Conservation (phyloP, 2,113 vertebrate species). For the Podocnemis expansa region DNA sequence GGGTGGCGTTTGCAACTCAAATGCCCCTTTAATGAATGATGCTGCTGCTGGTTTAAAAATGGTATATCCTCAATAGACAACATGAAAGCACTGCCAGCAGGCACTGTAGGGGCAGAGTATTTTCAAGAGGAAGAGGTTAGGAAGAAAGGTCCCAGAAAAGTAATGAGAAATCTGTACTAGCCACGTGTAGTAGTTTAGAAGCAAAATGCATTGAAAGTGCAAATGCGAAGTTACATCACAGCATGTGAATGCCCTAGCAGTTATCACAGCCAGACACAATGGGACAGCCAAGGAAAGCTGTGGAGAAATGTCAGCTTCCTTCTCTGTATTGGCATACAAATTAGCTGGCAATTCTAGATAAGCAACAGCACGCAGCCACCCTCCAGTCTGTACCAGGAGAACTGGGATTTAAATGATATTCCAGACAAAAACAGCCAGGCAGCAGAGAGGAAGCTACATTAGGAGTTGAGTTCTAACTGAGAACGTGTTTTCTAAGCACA, state of each 20-base stretch:
- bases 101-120: not conserved
- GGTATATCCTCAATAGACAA: not conserved
- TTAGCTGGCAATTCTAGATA: not conserved
- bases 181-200: not conserved
- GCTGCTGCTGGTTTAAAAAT: not conserved
- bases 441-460: not conserved
- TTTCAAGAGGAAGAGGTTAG: not conserved
- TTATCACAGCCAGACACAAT: not conserved
- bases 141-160: not conserved
- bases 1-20: not conserved
- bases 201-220: not conserved
- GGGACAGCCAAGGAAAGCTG: not conserved
- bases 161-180: not conserved
- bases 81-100: not conserved
- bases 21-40: not conserved
- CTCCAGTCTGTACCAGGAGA: not conserved
- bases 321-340: not conserved
- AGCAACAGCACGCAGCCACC: not conserved
- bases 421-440: not conserved
- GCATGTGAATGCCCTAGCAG: not conserved
- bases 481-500: not conserved
- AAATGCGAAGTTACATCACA: not conserved
- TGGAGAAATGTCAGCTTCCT: not conserved
- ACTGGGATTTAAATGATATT: not conserved
- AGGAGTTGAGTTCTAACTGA: not conserved